A percentile compares a stretch with the other conserved stretches of the same genome.
These are phyloP conservation scores for Mythimna vitellina DNA, from an alignment of 2,888 invertebrate species.

Conservation along the genomic window DNA sequence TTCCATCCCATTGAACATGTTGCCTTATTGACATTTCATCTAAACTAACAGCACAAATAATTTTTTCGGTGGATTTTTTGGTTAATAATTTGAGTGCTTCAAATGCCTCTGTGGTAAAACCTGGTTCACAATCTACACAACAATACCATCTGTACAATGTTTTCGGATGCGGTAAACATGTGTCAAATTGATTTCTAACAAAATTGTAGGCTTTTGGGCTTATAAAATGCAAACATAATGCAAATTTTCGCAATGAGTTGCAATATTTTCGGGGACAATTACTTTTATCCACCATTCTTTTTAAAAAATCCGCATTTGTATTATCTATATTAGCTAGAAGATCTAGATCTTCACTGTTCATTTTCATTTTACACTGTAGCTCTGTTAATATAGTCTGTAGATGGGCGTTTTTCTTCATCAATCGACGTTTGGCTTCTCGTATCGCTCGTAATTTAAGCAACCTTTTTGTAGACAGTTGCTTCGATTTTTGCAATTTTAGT, in stretches of 20 bases:
- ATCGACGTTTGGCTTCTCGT: no score
- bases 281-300: no score
- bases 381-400: no score
- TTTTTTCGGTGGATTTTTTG: neutral
- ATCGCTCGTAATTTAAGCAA: no score
- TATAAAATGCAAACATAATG: neutral
- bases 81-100: neutral
- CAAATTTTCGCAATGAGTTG: neutral
- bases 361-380: no score
- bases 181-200: neutral
- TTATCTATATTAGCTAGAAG: no score
- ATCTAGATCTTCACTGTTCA: no score
- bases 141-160: slow-evolving; percentile 1
- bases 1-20: neutral
- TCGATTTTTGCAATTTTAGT: no score
- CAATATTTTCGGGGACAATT: neutral
- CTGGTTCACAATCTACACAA: slow-evolving; percentile 1
- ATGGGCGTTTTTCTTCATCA: no score
- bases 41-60: neutral
- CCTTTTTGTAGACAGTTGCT: no score
- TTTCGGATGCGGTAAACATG: neutral
- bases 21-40: neutral
- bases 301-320: no score
- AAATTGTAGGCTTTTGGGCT: neutral
- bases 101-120: neutral